A percentile compares a stretch with the other conserved stretches of the same genome.
Evolutionary conservation across 2,113 vertebrate genomes (phyloP).

Genomic region (Alces alces): DNA sequence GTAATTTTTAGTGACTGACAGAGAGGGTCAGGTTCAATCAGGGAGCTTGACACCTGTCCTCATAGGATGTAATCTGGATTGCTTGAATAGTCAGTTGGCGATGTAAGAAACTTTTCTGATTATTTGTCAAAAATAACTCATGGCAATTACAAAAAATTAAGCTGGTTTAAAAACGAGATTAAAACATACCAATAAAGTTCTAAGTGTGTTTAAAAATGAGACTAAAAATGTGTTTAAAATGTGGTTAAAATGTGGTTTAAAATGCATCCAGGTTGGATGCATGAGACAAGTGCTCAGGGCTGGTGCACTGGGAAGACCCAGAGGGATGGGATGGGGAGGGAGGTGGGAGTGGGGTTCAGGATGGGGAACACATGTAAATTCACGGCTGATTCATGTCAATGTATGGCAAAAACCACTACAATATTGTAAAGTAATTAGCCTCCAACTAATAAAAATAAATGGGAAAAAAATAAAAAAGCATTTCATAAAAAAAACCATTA

Average conservation of each 20-base stretch:
- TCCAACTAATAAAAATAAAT: too few species aligned
- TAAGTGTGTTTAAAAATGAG: background rate
- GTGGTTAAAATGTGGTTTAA: background rate
- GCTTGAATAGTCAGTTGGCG: conserved; percentile 9
- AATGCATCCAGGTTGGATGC: too few species aligned
- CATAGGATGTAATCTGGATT: conserved; percentile 31
- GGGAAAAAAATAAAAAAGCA: too few species aligned
- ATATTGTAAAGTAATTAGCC: too few species aligned
- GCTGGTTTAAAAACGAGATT: background rate
- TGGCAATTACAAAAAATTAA: conserved; percentile 33
- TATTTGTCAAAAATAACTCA: conserved; percentile 63
- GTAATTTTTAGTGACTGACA: conserved; percentile 51
- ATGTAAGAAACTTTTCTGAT: conserved; percentile 61
- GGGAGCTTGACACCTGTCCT: background rate
- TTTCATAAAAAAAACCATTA: too few species aligned
- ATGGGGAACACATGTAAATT: too few species aligned
- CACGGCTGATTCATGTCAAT: too few species aligned
- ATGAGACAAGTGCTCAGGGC: too few species aligned
- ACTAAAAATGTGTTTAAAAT: background rate
- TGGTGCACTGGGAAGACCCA: too few species aligned
- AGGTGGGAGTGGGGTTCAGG: too few species aligned
- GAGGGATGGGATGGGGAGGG: too few species aligned
- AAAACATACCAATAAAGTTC: background rate
- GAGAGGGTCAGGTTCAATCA: conserved; percentile 43
- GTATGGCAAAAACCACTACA: too few species aligned